A percentile compares a stretch with the other conserved stretches of the same genome.
Conservation (phyloP, 2,888 invertebrate genomes). For the Rhagium mordax region DNA sequence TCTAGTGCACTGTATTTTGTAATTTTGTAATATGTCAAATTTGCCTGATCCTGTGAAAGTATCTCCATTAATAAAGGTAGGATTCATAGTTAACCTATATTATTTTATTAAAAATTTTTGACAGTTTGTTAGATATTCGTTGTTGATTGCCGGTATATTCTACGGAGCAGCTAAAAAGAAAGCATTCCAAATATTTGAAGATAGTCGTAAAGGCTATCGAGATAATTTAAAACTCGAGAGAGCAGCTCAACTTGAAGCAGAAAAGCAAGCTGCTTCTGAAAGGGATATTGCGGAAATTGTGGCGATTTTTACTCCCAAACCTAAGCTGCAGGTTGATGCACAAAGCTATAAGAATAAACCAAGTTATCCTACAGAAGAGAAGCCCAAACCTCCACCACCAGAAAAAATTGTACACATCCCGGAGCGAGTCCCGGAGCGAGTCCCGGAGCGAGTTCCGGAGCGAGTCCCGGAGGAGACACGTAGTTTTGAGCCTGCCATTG, state of each 20-base stretch:
- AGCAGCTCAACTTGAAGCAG: slow-evolving; percentile 22
- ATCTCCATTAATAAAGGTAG: slow-evolving; percentile 34
- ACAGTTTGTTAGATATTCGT: slow-evolving; percentile 40
- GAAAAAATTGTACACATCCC: no score
- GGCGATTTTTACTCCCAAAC: slow-evolving; percentile 31
- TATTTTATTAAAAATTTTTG: neutral
- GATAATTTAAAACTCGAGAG: slow-evolving; percentile 27
- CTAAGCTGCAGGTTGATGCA: slow-evolving; percentile 15
- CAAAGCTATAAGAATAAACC: neutral
- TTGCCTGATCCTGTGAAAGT: slow-evolving; percentile 29
- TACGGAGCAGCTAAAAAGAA: slow-evolving; percentile 43
- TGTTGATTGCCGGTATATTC: slow-evolving; percentile 43
- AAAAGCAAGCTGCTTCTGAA: slow-evolving; percentile 34
- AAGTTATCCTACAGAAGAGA: no score
- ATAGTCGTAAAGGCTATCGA: slow-evolving; percentile 29
- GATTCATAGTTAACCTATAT: neutral
- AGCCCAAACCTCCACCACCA: no score
- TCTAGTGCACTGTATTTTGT: neutral
- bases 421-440: no score
- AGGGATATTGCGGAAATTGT: slow-evolving; percentile 37
- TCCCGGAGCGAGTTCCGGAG: no score
- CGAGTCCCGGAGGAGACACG: no score
- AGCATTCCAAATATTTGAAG: slow-evolving; percentile 23
- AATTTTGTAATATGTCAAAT: slow-evolving; percentile 15
- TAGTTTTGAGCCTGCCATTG: neutral